Evolutionary conservation across 2,888 invertebrate species (phyloP), one percentile per base, ranked within the genome.

Genomic region (Cacoxenus indagator): DNA sequence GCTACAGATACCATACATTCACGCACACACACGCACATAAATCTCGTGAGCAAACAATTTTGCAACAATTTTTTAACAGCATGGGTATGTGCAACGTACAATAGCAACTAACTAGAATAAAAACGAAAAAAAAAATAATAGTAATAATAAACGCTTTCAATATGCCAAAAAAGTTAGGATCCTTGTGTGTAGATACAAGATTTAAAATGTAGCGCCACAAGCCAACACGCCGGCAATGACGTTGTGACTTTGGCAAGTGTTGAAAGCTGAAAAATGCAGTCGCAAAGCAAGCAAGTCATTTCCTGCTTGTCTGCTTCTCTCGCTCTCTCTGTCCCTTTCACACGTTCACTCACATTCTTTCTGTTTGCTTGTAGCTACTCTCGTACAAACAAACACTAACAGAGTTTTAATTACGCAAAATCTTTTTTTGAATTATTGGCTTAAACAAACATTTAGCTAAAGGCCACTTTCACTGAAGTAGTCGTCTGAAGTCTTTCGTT

Each of bases 341-440:
- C n/a, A n/a, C n/a, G n/a, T n/a, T n/a, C n/a, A n/a, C n/a, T n/a
- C n/a, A n/a, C n/a, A n/a, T n/a, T n/a, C n/a, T n/a, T n/a, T n/a
- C n/a, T 37, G 14, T 37, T 37, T 37, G 8, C 37, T 37, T 37
- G 37, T 37, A 6, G 27, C 4, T 37, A 14, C 31, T 62, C 19
- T 26, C 22, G 46, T 22, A 31, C 72, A 61, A 73, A 73, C 71
- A 77, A 80, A 80, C 73, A 79, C 77, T 79, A 76, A 75, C 75
- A 67, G 75, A 76, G 72, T 80, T 82, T 76, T 77, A 80, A 78
- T 76, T 82, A 80, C 77, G 74, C 76, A 77, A 74, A 75, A n/a
- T n/a, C n/a, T 78, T 72, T 69, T 72, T 74, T 73, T 72, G 68
- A 73, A 71, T 77, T 71, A 73, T 69, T 67, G 62, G 31, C 48